Conservation (phyloP, 2,113 vertebrate genomes). For the Pituophis catenifer region DNA sequence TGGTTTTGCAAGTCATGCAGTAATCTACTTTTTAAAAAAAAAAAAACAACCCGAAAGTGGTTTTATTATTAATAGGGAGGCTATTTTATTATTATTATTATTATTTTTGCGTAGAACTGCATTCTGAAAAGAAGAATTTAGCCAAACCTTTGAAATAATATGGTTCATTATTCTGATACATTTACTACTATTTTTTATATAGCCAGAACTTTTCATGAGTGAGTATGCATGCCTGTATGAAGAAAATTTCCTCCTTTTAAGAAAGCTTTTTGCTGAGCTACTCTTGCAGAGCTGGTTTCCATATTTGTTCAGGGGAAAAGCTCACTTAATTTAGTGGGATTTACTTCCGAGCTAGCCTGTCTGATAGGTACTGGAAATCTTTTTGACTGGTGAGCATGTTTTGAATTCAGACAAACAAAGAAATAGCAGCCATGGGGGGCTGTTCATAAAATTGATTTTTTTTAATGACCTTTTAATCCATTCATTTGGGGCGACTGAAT, state of each 20-base stretch:
- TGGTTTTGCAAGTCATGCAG: not conserved
- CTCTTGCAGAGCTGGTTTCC: not conserved
- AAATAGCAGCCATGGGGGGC: not conserved
- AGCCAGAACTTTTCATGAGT: not conserved
- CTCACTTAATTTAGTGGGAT: not conserved
- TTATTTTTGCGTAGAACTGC: not conserved
- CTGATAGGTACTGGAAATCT: not conserved
- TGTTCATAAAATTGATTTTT: not conserved
- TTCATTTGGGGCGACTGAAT: not conserved
- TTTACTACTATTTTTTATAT: not conserved
- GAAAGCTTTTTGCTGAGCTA: not conserved
- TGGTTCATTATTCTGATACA: not conserved
- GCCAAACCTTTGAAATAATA: not conserved
- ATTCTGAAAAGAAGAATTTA: not conserved
- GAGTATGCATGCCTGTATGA: not conserved
- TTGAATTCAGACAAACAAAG: not conserved
- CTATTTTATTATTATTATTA: not conserved
- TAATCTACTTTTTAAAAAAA: not conserved
- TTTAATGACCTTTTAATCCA: not conserved
- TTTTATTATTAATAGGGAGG: not conserved
- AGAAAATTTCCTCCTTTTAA: not conserved
- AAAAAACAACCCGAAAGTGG: not conserved
- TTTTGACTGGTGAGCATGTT: not conserved
- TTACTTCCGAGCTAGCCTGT: not conserved
- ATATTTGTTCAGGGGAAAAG: not conserved